Evolutionary conservation across 2,797 vertebrate genomes (phyloP), one percentile per base, ranked within the genome.

Genomic region (Acanthurus lineatus): DNA sequence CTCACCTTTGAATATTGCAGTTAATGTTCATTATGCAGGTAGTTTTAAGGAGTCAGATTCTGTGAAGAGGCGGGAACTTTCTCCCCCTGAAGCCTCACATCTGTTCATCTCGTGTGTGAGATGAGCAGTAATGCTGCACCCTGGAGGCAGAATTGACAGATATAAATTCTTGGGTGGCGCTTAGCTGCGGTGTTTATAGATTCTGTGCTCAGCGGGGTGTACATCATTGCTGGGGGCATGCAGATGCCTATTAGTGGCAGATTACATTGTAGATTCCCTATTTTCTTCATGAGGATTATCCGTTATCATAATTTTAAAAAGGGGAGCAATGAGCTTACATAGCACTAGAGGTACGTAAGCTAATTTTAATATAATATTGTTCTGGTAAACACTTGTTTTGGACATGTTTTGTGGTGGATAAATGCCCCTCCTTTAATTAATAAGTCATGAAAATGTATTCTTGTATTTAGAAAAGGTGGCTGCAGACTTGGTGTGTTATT

Each of bases 121-220:
- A 76, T 61, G 67, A 78, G 64, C 25, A 61, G 79, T 65, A 28
- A 3, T 11, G 25, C 54, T 62, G 45, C 1, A 6, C 45, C 62
- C 61, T n/a, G 35, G 51, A 66, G 65, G 60, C 61, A 69, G 47
- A 70, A 49, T 58, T 38, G 40, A 54, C 79, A 75, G 47, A 76
- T 80, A 79, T 77, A 65, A 69, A 85, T 86, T 85, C 59, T 72
- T 48, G 10, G 42, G 51, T 61, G 58, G 62, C 69, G 64, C 14
- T 73, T 70, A 74, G 76, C 69, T 84, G 67, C 81, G 60, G 63
- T 85, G 77, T 88, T 86, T 89, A 82, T 69, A 62, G 54, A 86
- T 73, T 53, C 44, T 52, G 62, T 69, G 72, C 69, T 60, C 74
- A 54, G 64, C 65, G 54, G 65, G 70, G 52, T 68, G 62, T 53